phyloP scores from a whole-genome alignment of 2,888 invertebrate species.

The Lucinisca nassula region DNA sequence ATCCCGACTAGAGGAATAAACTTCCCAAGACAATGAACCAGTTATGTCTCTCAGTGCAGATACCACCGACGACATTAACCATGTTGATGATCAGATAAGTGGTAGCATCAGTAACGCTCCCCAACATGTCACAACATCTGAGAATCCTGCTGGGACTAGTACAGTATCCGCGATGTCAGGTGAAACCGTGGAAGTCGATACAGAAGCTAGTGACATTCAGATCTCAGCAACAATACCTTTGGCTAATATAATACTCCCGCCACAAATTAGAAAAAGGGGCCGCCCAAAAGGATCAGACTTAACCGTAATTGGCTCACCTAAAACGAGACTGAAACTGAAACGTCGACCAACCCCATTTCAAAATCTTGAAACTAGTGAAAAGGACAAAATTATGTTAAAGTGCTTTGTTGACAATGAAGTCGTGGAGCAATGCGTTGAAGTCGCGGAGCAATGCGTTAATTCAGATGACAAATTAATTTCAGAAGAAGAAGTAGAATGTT shows the following conservation, averaged over 20 bases:
- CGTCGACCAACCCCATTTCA: not conserved
- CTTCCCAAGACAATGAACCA: not conserved
- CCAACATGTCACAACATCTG: not conserved
- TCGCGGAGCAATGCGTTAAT: no score
- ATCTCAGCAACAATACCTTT: not conserved
- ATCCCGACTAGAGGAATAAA: not conserved
- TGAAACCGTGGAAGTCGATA: no score
- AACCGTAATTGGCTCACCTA: not conserved
- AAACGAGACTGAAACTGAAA: slow-evolving; percentile 18
- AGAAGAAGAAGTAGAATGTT: not conserved
- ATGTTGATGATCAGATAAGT: not conserved
- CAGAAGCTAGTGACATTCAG: not conserved
- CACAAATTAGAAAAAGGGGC: no score
- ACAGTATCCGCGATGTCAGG: not conserved
- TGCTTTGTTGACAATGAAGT: not conserved
- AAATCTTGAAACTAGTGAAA: not conserved
- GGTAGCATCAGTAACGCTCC: not conserved
- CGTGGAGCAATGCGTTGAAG: no score
- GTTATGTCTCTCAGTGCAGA: not conserved
- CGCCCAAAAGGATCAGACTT: no score
- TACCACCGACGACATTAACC: not conserved
- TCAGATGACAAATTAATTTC: not conserved
- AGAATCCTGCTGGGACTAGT: not conserved
- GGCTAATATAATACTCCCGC: no score
- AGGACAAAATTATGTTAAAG: not conserved